Evolutionary conservation across 1,140 invertebrate species (phyloP).

Genomic region (Lepidurus packardi): DNA sequence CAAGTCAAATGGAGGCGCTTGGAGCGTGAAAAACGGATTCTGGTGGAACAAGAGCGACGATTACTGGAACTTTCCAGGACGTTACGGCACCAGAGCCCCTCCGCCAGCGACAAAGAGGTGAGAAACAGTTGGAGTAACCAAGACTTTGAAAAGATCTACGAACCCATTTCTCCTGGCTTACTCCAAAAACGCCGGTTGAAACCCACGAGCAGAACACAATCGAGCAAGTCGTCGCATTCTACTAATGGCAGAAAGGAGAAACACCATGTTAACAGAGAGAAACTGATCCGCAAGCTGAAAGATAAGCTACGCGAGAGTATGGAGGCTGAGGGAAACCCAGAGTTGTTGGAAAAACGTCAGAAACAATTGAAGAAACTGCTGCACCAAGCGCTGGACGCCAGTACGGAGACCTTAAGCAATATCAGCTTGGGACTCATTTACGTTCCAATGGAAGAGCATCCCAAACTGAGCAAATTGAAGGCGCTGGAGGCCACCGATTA

Average conservation of each 20-base stretch:
- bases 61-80: conserved; percentile 26
- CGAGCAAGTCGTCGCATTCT: background rate
- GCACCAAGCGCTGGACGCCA: conserved; percentile 35
- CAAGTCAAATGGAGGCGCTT: conserved; percentile 32
- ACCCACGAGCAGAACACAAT: background rate
- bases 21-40: conserved; percentile 31
- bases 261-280: background rate
- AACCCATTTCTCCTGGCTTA: conserved; percentile 31
- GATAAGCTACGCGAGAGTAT: conserved; percentile 33
- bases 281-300: conserved; percentile 21
- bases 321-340: conserved; percentile 29
- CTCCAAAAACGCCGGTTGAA: background rate
- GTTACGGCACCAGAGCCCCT: background rate
- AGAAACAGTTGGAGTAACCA: conserved; percentile 25
- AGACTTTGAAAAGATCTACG: conserved; percentile 39
- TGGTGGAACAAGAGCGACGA: conserved; percentile 31
- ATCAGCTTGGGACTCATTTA: conserved; percentile 43
- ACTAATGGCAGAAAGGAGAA: background rate
- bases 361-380: conserved; percentile 35
- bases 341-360: conserved; percentile 27
- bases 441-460: conserved; percentile 43
- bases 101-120: background rate
- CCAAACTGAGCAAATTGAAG: conserved; percentile 26
- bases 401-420: conserved; percentile 38
- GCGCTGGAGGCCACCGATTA: conserved; percentile 39